Evolutionary conservation across 2,797 vertebrate genomes (phyloP).

Genomic region (Clamator glandarius): DNA sequence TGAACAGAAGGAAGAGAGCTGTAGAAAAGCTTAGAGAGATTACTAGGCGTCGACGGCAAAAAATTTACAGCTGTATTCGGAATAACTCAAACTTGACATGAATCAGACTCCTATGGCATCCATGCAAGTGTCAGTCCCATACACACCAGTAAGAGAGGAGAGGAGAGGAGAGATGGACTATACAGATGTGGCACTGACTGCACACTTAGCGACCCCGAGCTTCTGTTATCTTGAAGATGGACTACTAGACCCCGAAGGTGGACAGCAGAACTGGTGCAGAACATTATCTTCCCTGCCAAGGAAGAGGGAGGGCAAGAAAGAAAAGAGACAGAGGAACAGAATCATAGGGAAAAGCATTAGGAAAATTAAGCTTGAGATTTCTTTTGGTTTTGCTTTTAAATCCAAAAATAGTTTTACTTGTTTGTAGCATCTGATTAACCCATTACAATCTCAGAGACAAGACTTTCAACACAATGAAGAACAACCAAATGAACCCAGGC

Average conservation of each 20-base stretch:
- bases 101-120: slow-evolving; percentile 8
- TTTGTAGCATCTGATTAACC: neutral
- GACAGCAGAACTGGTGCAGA: slow-evolving; percentile 79
- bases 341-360: slow-evolving; percentile 68
- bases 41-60: neutral
- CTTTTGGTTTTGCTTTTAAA: neutral
- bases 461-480: neutral
- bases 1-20: neutral
- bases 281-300: slow-evolving; percentile 74
- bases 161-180: slow-evolving; percentile 39
- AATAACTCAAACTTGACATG: neutral
- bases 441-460: neutral
- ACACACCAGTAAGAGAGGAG: slow-evolving; percentile 53
- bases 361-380: slow-evolving; percentile 1
- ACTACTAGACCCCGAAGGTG: slow-evolving; percentile 77
- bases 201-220: slow-evolving; percentile 52
- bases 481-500: neutral
- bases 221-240: slow-evolving; percentile 75
- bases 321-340: slow-evolving; percentile 62
- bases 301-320: slow-evolving; percentile 49
- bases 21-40: slow-evolving; percentile 47
- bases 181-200: slow-evolving; percentile 43
- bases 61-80: neutral
- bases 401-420: neutral
- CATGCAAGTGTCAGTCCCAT: slow-evolving; percentile 36